These are phyloP conservation scores for Aelia acuminata DNA, from an alignment of 2,888 invertebrate species.

Conservation along the genomic window DNA sequence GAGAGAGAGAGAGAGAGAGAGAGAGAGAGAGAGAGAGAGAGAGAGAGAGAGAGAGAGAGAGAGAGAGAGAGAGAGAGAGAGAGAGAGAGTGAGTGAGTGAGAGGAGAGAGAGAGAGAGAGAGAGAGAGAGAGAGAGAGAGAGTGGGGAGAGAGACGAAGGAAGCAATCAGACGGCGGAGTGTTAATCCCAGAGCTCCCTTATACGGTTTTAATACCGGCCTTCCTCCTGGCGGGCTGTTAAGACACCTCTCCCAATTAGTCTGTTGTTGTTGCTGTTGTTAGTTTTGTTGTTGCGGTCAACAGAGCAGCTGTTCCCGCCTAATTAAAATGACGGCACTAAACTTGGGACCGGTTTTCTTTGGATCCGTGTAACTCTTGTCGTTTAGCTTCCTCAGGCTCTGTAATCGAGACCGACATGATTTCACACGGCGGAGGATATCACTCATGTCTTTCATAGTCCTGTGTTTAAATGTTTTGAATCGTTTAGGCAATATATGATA, in stretches of 20 bases:
- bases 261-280: conserved; percentile 46
- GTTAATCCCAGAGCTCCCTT: conserved; percentile 18
- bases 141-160: neutral
- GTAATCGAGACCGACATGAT: neutral
- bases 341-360: neutral
- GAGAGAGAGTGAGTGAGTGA: no score
- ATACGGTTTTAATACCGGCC: conserved; percentile 44
- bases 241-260: conserved; percentile 53
- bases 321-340: conserved; percentile 46
- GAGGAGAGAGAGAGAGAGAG: no score
- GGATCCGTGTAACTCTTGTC: neutral
- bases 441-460: neutral
- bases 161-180: conserved; percentile 3
- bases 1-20: no score
- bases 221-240: conserved; percentile 26
- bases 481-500: no score
- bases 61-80: no score
- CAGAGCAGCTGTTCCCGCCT: neutral
- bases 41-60: no score
- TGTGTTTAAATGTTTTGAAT: neutral
- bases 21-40: no score
- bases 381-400: neutral
- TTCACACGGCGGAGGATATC: neutral
- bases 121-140: no score
- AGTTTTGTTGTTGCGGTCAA: conserved; percentile 26